Evolutionary conservation across 2,113 vertebrate species (phyloP).

Genomic region (Sminthopsis crassicaudata): DNA sequence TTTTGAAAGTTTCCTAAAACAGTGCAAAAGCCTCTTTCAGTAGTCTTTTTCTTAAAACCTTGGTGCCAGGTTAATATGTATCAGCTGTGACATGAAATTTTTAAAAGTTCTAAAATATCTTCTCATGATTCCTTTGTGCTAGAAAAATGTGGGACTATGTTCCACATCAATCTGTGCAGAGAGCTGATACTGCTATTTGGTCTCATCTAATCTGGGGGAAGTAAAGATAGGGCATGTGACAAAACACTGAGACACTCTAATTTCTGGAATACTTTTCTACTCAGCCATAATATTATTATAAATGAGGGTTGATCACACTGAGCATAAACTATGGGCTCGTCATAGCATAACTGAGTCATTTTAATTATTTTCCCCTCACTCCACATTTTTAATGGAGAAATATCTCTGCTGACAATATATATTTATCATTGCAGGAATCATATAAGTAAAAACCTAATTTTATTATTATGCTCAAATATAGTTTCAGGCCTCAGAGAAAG

Average conservation of each 20-base stretch:
- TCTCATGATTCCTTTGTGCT: no score
- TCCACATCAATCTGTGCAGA: neutral
- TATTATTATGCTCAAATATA: neutral
- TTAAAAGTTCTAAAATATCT: no score
- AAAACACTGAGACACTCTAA: neutral
- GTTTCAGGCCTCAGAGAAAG: neutral
- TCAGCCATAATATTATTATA: neutral
- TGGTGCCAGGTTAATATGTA: no score
- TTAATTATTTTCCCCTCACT: neutral
- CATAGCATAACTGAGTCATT: neutral
- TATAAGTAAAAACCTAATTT: neutral
- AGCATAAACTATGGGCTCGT: neutral
- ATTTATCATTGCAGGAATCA: neutral
- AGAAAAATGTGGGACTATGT: neutral
- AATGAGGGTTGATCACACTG: no score
- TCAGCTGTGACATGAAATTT: no score
- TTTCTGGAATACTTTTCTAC: conserved; percentile 16
- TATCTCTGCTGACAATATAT: neutral
- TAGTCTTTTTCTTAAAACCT: no score
- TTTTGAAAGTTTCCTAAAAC: neutral
- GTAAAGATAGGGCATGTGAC: neutral
- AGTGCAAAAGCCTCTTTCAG: neutral
- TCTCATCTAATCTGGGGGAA: no score
- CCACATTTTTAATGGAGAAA: neutral
- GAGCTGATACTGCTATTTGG: neutral